These are phyloP conservation scores for Cuniculus paca DNA, from an alignment of 2,797 vertebrate species.

Conservation along the genomic window DNA sequence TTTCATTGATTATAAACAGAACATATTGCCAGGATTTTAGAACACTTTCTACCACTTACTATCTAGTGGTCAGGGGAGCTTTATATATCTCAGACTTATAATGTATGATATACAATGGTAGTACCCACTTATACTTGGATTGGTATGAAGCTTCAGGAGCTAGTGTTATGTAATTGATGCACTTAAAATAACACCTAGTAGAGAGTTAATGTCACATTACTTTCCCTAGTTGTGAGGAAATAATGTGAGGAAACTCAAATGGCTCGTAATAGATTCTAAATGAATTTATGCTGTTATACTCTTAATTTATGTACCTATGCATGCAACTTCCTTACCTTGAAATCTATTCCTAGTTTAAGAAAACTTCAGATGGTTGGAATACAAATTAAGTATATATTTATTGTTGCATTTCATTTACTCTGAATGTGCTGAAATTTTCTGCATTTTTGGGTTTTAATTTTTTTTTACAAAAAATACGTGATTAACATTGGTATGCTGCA, in stretches of 20 bases:
- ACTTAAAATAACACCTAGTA: not conserved
- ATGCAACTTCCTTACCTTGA: not conserved
- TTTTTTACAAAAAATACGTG: not conserved
- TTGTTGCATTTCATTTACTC: not conserved
- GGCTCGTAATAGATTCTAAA: not conserved
- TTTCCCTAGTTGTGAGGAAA: not conserved
- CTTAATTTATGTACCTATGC: not conserved
- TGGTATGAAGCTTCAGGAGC: not conserved
- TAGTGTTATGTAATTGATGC: not conserved
- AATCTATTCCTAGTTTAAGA: not conserved
- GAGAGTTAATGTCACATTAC: not conserved
- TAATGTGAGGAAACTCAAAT: not conserved
- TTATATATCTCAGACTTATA: not conserved
- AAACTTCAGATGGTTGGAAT: not conserved
- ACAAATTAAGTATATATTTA: not conserved
- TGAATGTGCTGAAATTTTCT: not conserved
- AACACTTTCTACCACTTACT: not conserved
- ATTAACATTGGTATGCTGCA: not conserved
- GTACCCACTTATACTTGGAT: not conserved
- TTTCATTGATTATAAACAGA: not conserved
- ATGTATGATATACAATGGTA: not conserved
- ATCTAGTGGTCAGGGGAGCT: not conserved
- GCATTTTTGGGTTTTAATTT: not conserved
- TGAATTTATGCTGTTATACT: not conserved
- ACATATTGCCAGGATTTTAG: not conserved